Percentiles rank a stretch among this genome's conserved stretches.
Conservation (phyloP, 2,888 invertebrate genomes). For the Reticulitermes lucifugus region DNA sequence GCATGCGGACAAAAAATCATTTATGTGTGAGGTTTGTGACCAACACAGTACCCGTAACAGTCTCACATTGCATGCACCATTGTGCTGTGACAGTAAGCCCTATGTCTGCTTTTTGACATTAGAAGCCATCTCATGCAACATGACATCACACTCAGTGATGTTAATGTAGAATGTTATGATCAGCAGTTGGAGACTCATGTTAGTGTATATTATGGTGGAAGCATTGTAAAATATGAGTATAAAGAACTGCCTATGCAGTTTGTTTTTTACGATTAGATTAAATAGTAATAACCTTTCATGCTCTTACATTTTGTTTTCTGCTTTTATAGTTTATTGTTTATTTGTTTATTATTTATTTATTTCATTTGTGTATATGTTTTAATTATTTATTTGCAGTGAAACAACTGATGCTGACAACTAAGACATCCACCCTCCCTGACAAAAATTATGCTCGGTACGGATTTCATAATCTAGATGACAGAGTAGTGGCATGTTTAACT, state of each 20-base stretch:
- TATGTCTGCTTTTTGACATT: constrained; percentile 8
- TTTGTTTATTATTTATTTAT: neutral
- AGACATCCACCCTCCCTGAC: neutral
- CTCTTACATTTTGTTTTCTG: neutral
- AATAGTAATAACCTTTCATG: too few relatives aligned
- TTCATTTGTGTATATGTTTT: neutral
- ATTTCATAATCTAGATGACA: too few relatives aligned
- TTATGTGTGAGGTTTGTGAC: constrained; percentile 32
- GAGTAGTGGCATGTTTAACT: too few relatives aligned
- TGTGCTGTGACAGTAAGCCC: neutral
- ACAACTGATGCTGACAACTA: neutral
- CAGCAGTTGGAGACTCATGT: neutral
- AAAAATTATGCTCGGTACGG: too few relatives aligned
- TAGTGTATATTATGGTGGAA: neutral
- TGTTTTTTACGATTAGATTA: too few relatives aligned
- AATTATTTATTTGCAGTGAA: constrained; percentile 7
- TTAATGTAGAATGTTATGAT: neutral
- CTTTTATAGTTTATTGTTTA: neutral
- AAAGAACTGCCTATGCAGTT: too few relatives aligned
- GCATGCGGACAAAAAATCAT: constrained; percentile 19
- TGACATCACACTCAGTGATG: neutral
- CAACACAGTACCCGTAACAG: constrained; percentile 14
- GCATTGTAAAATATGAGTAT: too few relatives aligned
- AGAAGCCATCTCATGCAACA: constrained; percentile 31
- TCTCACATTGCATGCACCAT: constrained; percentile 8